Conservation (phyloP, 2,113 vertebrate species). For the Nesoenas mayeri region DNA sequence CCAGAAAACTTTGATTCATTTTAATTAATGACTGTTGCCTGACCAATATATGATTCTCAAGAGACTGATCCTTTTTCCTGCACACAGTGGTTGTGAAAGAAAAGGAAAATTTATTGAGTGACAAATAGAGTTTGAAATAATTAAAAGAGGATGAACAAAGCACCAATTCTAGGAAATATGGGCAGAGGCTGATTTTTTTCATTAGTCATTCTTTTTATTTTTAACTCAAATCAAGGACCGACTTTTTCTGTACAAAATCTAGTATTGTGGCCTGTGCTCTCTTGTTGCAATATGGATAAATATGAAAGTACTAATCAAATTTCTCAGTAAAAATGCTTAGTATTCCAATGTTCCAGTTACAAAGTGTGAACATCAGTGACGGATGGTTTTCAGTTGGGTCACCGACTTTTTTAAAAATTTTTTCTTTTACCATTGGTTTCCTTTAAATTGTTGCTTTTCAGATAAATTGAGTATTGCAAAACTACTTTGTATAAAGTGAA, state of each 20-base stretch:
- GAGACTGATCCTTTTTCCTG: not conserved
- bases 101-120: conserved; percentile 6
- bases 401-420: too few relatives aligned
- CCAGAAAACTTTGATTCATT: not conserved
- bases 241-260: not conserved
- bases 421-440: not conserved
- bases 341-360: not conserved
- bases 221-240: not conserved
- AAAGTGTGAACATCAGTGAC: not conserved
- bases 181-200: not conserved
- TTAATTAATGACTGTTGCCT: not conserved
- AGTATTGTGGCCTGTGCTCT: not conserved
- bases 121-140: conserved; percentile 18
- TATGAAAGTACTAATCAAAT: not conserved
- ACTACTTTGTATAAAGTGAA: not conserved
- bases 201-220: conserved; percentile 53
- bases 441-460: not conserved
- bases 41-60: not conserved
- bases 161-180: conserved; percentile 32
- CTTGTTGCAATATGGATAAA: not conserved
- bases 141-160: conserved; percentile 31
- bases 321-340: not conserved
- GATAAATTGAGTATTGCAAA: not conserved
- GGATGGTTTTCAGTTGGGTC: not conserved
- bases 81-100: not conserved